Evolutionary conservation across 2,888 invertebrate species (phyloP).

Genomic region (Eupelmus urozonus): DNA sequence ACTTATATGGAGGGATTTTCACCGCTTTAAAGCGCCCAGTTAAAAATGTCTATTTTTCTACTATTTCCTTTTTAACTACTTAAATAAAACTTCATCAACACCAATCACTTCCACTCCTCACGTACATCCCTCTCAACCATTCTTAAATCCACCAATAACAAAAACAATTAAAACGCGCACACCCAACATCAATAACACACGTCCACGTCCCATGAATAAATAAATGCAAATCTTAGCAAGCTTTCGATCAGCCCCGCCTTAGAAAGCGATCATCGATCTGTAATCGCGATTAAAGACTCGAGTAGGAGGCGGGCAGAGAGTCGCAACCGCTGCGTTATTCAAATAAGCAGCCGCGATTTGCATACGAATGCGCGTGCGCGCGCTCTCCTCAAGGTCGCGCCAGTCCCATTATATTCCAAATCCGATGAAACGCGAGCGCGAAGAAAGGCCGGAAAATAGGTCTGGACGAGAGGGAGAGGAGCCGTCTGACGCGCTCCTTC

Average conservation of each 20-base stretch:
- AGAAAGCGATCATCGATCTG: slow-evolving; percentile 21
- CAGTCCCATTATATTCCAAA: background rate
- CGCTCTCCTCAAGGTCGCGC: background rate
- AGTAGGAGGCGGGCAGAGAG: background rate
- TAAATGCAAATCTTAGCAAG: too few species aligned
- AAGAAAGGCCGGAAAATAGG: slow-evolving; percentile 3
- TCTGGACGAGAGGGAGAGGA: background rate
- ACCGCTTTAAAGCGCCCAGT: too few species aligned
- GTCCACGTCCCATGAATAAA: too few species aligned
- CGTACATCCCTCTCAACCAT: background rate
- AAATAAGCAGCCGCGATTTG: slow-evolving; percentile 27
- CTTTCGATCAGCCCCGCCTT: background rate
- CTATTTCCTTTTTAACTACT: background rate
- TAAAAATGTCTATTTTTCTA: too few species aligned
- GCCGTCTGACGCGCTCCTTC: too few species aligned
- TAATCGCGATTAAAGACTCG: slow-evolving; percentile 14
- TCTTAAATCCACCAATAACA: background rate
- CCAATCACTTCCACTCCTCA: too few species aligned
- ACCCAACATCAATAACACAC: background rate
- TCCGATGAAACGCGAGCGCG: background rate
- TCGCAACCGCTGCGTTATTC: slow-evolving; percentile 27
- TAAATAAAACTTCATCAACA: too few species aligned
- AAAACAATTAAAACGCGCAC: background rate
- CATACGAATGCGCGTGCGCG: slow-evolving; percentile 12
- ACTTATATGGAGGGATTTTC: too few species aligned